These are phyloP conservation scores for Phataginus tricuspis DNA, from an alignment of 2,797 vertebrate genomes.

Conservation along the genomic window DNA sequence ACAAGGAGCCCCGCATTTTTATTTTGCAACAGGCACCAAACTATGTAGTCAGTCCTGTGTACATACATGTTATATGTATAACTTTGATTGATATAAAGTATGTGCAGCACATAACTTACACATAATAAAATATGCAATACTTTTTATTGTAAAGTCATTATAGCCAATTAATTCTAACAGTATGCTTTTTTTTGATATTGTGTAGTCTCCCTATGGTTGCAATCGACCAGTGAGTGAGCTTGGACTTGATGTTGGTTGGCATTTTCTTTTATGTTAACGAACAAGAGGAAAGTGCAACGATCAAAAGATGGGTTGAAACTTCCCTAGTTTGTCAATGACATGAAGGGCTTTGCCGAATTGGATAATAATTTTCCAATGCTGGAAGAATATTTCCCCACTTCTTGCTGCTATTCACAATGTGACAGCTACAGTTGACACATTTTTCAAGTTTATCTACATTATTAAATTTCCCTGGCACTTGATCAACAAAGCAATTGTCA, in stretches of 20 bases:
- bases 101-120: background rate
- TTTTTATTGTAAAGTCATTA: background rate
- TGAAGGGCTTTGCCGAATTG: background rate
- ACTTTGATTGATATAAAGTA: background rate
- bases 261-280: background rate
- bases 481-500: background rate
- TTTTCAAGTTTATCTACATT: background rate
- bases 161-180: background rate
- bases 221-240: background rate
- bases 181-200: background rate
- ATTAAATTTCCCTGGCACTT: background rate
- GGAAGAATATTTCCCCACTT: background rate
- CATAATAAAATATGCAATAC: background rate
- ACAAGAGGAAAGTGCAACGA: background rate
- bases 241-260: background rate
- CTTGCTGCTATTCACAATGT: background rate
- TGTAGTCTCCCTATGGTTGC: background rate
- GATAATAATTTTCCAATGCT: background rate
- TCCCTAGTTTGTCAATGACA: background rate
- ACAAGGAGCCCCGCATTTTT: background rate
- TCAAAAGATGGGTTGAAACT: background rate
- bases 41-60: background rate
- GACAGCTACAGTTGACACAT: background rate
- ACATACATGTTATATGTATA: background rate
- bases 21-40: background rate